Conservation (phyloP, 2,888 invertebrate genomes). For the Hirtodrosophila cameraria region DNA sequence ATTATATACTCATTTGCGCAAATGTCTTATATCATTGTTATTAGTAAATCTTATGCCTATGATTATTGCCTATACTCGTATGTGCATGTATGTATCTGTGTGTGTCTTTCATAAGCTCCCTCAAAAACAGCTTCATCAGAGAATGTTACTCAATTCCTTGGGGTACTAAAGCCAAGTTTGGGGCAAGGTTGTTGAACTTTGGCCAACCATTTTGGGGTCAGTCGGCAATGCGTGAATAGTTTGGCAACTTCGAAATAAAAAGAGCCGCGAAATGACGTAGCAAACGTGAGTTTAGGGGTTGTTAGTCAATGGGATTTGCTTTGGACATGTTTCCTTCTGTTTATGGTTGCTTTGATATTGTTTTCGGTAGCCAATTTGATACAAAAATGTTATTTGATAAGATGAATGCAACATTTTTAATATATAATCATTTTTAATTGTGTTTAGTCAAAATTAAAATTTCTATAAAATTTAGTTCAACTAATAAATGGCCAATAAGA, state of each 20-base stretch:
- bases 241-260: conserved; percentile 16
- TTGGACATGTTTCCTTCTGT: not conserved
- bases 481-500: too few relatives aligned
- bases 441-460: too few relatives aligned
- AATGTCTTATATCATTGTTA: conserved; percentile 79
- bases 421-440: too few relatives aligned
- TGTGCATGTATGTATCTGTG: conserved; percentile 13
- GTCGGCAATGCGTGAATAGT: conserved; percentile 47
- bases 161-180: conserved; percentile 37
- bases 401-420: too few relatives aligned
- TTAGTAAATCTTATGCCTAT: conserved; percentile 73
- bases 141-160: conserved; percentile 46
- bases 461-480: too few relatives aligned
- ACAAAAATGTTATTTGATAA: too few relatives aligned
- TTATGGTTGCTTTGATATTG: too few relatives aligned
- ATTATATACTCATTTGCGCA: conserved; percentile 75
- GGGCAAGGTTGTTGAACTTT: conserved; percentile 65
- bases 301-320: not conserved
- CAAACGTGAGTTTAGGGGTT: conserved; percentile 35
- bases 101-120: conserved; percentile 45
- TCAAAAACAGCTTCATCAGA: conserved; percentile 39
- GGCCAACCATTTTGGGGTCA: conserved; percentile 36
- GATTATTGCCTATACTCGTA: conserved; percentile 56
- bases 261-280: conserved; percentile 29
- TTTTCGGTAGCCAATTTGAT: too few relatives aligned